phyloP scores from a whole-genome alignment of 2,113 vertebrate species.

The Ammodytes marinus region DNA sequence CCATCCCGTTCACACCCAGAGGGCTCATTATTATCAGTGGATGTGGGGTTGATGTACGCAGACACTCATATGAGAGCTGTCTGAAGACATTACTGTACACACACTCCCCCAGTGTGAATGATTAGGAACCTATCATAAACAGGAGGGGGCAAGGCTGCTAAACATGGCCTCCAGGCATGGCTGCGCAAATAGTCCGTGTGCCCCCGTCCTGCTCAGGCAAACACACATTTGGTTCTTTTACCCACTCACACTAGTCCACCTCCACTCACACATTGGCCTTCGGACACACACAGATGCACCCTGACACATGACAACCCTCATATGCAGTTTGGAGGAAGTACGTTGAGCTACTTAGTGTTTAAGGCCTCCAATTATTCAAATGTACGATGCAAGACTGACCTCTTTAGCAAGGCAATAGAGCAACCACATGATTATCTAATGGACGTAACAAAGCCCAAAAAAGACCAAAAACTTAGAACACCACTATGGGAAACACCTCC shows the following conservation, averaged over 20 bases:
- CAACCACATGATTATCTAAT: constrained; percentile 54
- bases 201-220: constrained; percentile 46
- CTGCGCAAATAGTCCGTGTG: constrained; percentile 25
- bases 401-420: constrained; percentile 54
- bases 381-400: constrained; percentile 61
- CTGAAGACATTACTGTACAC: constrained; percentile 88
- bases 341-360: constrained; percentile 65
- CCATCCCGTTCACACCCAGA: constrained; percentile 64
- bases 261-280: too few species aligned
- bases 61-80: constrained; percentile 89
- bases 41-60: constrained; percentile 85
- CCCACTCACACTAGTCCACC: constrained; percentile 51
- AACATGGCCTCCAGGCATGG: constrained; percentile 75
- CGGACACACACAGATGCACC: constrained; percentile 58
- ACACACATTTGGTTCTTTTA: constrained; percentile 66
- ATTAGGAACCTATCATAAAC: constrained; percentile 89
- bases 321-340: constrained; percentile 64
- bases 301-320: constrained; percentile 79
- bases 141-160: constrained; percentile 79
- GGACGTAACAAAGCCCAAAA: constrained; percentile 21
- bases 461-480: constrained; percentile 22
- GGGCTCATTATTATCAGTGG: constrained; percentile 81
- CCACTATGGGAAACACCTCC: constrained; percentile 47
- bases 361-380: constrained; percentile 75
- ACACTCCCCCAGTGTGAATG: constrained; percentile 89